Evolutionary conservation across 1,140 invertebrate genomes (phyloP).

Genomic region (Scaptodrosophila lebanonensis): DNA sequence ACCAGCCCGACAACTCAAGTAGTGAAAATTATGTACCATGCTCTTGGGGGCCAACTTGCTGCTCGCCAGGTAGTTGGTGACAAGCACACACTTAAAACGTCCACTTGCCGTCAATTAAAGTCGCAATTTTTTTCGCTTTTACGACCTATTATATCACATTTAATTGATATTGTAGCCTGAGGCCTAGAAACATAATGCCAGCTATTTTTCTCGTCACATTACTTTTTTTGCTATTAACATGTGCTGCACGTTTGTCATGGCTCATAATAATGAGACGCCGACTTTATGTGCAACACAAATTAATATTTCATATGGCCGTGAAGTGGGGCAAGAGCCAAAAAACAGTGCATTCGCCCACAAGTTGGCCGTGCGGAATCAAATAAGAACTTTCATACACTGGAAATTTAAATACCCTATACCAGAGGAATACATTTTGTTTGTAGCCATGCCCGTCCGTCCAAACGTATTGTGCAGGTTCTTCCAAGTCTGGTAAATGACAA

Average conservation of each 20-base stretch:
- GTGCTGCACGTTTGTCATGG: slow-evolving; percentile 6
- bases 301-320: slow-evolving; percentile 19
- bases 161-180: slow-evolving; percentile 8
- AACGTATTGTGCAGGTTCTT: too few species aligned
- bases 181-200: slow-evolving; percentile 6
- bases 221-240: slow-evolving; percentile 15
- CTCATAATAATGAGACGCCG: slow-evolving; percentile 5
- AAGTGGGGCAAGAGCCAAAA: too few species aligned
- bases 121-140: slow-evolving; percentile 8
- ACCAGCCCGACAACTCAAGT: background rate
- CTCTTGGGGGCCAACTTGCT: too few species aligned
- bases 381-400: too few species aligned
- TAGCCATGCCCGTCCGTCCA: too few species aligned
- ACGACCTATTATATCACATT: slow-evolving; percentile 1
- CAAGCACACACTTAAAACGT: too few species aligned
- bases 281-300: slow-evolving; percentile 11
- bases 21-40: too few species aligned
- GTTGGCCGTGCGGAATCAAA: slow-evolving; percentile 11
- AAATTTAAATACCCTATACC: too few species aligned
- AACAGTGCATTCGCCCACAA: too few species aligned
- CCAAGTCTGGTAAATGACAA: too few species aligned
- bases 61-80: too few species aligned
- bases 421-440: too few species aligned
- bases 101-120: slow-evolving; percentile 23
- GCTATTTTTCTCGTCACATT: background rate